Conservation (phyloP, 2,797 vertebrate species). For the Sebastolobus alascanus region DNA sequence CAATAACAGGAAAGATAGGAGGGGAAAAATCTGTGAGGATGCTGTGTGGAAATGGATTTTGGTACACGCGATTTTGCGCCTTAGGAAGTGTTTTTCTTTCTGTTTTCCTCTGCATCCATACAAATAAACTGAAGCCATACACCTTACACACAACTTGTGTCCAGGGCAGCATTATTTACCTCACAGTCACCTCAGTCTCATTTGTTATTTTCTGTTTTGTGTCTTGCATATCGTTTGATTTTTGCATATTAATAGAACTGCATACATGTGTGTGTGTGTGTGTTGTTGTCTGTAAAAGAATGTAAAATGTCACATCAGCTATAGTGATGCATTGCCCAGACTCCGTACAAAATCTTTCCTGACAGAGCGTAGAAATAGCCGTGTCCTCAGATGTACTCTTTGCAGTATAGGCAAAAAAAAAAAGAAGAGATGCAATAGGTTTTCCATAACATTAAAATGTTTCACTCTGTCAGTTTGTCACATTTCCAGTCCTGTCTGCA, state of each 20-base stretch:
- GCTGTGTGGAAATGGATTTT: conserved; percentile 18
- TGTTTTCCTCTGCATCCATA: conserved; percentile 1
- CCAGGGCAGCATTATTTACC: not conserved
- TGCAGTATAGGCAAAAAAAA: conserved; percentile 38
- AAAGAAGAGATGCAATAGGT: conserved; percentile 14
- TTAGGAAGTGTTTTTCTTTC: not conserved
- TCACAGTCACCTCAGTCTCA: not conserved
- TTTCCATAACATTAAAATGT: conserved; percentile 39
- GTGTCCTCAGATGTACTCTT: conserved; percentile 28
- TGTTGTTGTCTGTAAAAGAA: conserved; percentile 13
- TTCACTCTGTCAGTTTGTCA: conserved; percentile 37
- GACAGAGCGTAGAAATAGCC: conserved; percentile 36
- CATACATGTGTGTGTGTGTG: not conserved
- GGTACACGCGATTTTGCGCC: not conserved
- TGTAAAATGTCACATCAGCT: conserved; percentile 46
- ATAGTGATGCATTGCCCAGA: conserved; percentile 18
- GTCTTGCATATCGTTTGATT: not conserved
- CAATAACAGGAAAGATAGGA: conserved; percentile 4
- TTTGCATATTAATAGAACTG: not conserved
- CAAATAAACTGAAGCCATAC: not conserved
- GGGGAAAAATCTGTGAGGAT: conserved; percentile 4
- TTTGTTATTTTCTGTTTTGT: not conserved
- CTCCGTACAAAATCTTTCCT: conserved; percentile 23
- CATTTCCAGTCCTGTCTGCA: conserved; percentile 32
- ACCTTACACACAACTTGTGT: not conserved